A percentile compares a stretch with the other conserved stretches of the same genome.
These are phyloP conservation scores for Lepidothrix coronata DNA, from an alignment of 2,113 vertebrate genomes.

Conservation along the genomic window DNA sequence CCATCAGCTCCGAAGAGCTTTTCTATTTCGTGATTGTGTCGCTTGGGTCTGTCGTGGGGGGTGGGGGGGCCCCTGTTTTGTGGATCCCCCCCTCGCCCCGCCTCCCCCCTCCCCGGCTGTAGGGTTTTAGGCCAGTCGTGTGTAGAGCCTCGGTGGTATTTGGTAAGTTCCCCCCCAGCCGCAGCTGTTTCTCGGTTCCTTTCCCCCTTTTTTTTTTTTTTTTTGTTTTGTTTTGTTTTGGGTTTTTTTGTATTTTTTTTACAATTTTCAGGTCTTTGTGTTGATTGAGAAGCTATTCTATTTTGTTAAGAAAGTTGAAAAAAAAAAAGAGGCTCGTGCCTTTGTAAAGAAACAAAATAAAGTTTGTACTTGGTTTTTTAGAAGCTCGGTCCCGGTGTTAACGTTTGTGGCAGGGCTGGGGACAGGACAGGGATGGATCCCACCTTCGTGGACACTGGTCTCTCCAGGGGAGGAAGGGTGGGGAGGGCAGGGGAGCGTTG, in stretches of 20 bases:
- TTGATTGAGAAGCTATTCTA: conserved; percentile 95
- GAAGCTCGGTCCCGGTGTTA: background rate
- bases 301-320: conserved; percentile 87
- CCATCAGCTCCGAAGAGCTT: conserved; percentile 70
- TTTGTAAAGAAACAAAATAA: conserved; percentile 99
- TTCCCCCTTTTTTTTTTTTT: conserved; percentile 30
- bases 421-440: background rate
- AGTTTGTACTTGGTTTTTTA: conserved; percentile 99
- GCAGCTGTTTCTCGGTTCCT: conserved; percentile 56
- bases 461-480: rapidly evolving
- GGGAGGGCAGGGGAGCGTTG: background rate
- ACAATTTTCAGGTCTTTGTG: conserved; percentile 81
- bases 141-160: conserved; percentile 63
- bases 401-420: background rate
- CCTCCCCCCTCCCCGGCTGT: conserved; percentile 22
- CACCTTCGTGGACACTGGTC: rapidly evolving
- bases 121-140: conserved; percentile 56
- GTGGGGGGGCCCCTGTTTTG: background rate
- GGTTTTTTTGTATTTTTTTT: conserved; percentile 50
- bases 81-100: conserved; percentile 12
- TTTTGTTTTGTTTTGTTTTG: background rate
- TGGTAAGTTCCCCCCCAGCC: conserved; percentile 40
- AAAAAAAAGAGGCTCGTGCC: conserved; percentile 90
- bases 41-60: conserved; percentile 42
- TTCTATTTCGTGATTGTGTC: conserved; percentile 61